Evolutionary conservation across 2,888 invertebrate species (phyloP), one percentile per base, ranked within the genome.

Genomic region (Andrena hattorfiana): DNA sequence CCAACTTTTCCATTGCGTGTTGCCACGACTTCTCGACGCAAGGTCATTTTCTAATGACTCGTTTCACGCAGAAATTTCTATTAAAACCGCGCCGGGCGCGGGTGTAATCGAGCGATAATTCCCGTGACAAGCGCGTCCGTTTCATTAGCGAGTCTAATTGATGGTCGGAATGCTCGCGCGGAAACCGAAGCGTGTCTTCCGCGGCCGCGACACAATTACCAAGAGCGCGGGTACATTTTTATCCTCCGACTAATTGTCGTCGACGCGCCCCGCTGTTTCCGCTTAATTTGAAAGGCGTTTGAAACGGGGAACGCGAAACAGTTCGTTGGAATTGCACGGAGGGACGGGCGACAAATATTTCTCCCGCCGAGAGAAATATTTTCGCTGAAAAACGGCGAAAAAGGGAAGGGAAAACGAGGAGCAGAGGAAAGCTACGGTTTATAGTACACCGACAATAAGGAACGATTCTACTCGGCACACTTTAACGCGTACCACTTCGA

Each of bases 61-160:
- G 26, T 48, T 10, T 56, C 64, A 35, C 66, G 2, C 2, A 8
- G n/a, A 66, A 69, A n/a, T 23, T 23, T 20, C 26, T 2, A 62
- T 32, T n/a, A 30, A 60, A 32, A 28, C 48, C 6, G 16, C 13
- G 10, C 28, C 51, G 60, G 54, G 32, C 54, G 30, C 54, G 62
- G 48, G 54, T 48, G 48, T 71, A 71, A 67, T 66, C 70, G 49
- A 51, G 48, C 54, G 54, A 49, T 71, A 64, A 64, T 81, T 70
- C 54, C 20, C 80, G 30, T 35, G 56, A 68, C 8, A 42, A 4
- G 70, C 48, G 49, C 26, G 62, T 51, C 32, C 67, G 76, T 81
- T 76, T 75, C 71, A 71, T 81, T 76, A 64, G 26, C 26, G 8
- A 51, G 28, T 51, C 26, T 82, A 82, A 82, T 75, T 75, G 71